These are phyloP conservation scores for Campopleginae sp. DNA, from an alignment of 2,888 invertebrate genomes.

Conservation along the genomic window DNA sequence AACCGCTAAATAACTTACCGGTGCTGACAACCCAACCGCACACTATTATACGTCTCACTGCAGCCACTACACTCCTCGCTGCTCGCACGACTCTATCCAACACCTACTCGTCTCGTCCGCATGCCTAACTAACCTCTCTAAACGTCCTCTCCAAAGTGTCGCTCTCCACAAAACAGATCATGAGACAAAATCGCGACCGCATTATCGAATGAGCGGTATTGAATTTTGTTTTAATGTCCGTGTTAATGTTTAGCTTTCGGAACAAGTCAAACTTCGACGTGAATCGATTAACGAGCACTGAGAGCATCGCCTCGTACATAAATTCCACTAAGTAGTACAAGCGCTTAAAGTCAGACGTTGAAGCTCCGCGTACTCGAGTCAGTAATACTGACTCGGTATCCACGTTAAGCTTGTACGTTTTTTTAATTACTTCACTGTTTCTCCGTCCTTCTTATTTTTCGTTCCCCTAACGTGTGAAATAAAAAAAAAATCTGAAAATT, in stretches of 20 bases:
- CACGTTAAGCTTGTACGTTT: conserved; percentile 21
- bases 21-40: conserved; percentile 83
- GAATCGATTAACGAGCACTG: conserved; percentile 67
- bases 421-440: not conserved
- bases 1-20: conserved; percentile 83
- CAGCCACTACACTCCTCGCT: conserved; percentile 5
- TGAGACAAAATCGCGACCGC: not conserved
- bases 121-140: conserved; percentile 66
- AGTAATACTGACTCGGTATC: conserved; percentile 15
- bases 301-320: conserved; percentile 61
- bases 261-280: conserved; percentile 49
- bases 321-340: conserved; percentile 69
- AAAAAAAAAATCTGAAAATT: no score
- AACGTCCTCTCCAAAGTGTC: conserved; percentile 36
- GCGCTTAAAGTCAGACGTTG: conserved; percentile 66
- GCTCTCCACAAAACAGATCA: conserved; percentile 48
- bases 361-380: conserved; percentile 22
- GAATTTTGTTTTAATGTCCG: conserved; percentile 28
- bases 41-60: conserved; percentile 70
- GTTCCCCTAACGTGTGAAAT: not conserved
- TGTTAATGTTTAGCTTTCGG: conserved; percentile 14
- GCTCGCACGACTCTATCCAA: conserved; percentile 22
- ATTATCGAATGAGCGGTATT: conserved; percentile 7
- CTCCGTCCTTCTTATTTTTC: not conserved
- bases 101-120: conserved; percentile 59